phyloP scores from a whole-genome alignment of 35 echinoderm and acorn worm species.

The Heliocidaris tuberculata region DNA sequence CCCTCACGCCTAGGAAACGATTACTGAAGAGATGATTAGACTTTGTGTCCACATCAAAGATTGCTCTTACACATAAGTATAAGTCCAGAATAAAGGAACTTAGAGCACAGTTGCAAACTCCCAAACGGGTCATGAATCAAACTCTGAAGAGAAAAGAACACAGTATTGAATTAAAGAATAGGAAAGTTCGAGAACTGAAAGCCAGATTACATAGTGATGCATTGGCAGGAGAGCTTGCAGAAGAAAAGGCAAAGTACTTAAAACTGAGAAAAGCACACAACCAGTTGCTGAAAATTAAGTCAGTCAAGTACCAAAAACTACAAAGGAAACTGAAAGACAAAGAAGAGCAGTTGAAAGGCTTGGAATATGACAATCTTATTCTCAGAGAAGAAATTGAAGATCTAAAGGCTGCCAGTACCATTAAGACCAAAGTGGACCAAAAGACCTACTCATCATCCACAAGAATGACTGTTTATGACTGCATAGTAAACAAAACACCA shows the following conservation, averaged over 20 bases:
- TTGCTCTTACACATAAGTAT: constrained; percentile 36
- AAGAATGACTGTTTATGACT: constrained; percentile 62
- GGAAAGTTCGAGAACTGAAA: constrained; percentile 55
- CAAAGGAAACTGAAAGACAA: constrained; percentile 49
- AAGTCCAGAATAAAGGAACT: constrained; percentile 38
- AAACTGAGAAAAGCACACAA: constrained; percentile 52
- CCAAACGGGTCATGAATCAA: constrained; percentile 65
- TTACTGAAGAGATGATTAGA: constrained; percentile 55
- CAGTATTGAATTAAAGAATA: too few species aligned
- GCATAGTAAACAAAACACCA: constrained; percentile 63
- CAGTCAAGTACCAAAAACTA: constrained; percentile 43
- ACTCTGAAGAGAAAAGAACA: constrained; percentile 60
- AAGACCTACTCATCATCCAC: constrained; percentile 57
- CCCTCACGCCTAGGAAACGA: constrained; percentile 50
- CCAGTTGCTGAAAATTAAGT: not conserved
- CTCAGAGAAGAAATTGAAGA: constrained; percentile 58
- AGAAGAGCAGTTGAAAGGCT: constrained; percentile 40
- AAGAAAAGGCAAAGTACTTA: constrained; percentile 35
- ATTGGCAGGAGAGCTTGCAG: constrained; percentile 52
- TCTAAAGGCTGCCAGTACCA: constrained; percentile 41
- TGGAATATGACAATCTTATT: constrained; percentile 57
- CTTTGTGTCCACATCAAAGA: constrained; percentile 51
- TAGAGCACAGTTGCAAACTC: constrained; percentile 48
- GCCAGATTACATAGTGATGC: constrained; percentile 38
- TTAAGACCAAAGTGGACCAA: constrained; percentile 20